These are phyloP conservation scores for Meteorus sp. DNA, from an alignment of 1,140 invertebrate genomes.

Conservation along the genomic window DNA sequence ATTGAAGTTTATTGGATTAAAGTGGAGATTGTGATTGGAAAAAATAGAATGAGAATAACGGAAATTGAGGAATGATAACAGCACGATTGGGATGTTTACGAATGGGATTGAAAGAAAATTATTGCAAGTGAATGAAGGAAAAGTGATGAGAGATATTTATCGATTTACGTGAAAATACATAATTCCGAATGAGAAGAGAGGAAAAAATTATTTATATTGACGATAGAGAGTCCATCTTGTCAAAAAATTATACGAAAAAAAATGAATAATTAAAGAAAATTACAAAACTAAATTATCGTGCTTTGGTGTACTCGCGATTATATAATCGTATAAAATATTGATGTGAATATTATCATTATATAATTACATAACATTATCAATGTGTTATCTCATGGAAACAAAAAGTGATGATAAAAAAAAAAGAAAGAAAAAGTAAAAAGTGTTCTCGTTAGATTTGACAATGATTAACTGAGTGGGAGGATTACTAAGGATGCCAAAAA, in stretches of 20 bases:
- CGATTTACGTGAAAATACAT: too few species aligned
- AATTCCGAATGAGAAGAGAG: too few species aligned
- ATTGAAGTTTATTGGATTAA: too few species aligned
- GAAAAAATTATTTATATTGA: too few species aligned
- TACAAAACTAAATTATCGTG: too few species aligned
- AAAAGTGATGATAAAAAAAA: neutral
- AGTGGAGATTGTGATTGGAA: too few species aligned
- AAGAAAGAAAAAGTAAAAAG: slow-evolving; percentile 3
- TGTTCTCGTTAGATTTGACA: slow-evolving; percentile 23
- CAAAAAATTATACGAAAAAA: too few species aligned
- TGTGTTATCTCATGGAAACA: neutral
- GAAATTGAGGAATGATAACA: neutral
- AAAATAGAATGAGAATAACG: neutral
- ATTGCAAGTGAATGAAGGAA: neutral
- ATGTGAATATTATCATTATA: too few species aligned
- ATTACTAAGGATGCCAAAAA: slow-evolving; percentile 42
- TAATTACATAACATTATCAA: slow-evolving; percentile 3
- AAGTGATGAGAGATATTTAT: neutral
- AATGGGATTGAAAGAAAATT: neutral
- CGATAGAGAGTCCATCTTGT: too few species aligned
- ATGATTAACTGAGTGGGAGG: slow-evolving; percentile 29
- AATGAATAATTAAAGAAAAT: too few species aligned
- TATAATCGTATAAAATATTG: too few species aligned
- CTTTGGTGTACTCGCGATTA: too few species aligned
- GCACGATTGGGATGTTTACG: neutral